These are phyloP conservation scores for Lamellibrachia luymesi DNA, from an alignment of 1,140 invertebrate species.

Conservation along the genomic window DNA sequence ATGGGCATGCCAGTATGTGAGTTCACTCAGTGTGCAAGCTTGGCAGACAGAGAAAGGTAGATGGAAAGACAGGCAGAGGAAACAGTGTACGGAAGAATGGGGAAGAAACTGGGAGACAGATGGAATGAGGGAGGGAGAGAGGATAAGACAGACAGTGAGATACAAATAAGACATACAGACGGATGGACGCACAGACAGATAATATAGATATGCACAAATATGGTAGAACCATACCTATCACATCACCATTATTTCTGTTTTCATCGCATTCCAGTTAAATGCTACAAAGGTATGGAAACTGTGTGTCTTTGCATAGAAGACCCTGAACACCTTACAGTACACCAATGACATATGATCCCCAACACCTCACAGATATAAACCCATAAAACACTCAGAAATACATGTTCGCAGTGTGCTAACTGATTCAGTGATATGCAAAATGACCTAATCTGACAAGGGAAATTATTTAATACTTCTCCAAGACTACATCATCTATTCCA, in stretches of 20 bases:
- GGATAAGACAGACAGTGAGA: background rate
- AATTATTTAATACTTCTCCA: background rate
- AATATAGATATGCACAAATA: no score
- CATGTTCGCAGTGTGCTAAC: background rate
- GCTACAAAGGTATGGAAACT: background rate
- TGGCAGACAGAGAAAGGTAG: background rate
- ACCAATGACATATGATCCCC: background rate
- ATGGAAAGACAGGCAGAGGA: background rate
- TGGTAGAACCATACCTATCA: no score
- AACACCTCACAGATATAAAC: background rate
- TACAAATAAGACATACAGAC: background rate
- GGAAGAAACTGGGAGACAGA: no score
- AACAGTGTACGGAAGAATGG: background rate
- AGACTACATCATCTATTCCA: background rate
- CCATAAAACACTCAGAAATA: background rate
- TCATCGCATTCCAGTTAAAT: no score
- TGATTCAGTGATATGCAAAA: background rate
- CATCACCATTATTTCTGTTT: no score
- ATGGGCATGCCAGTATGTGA: background rate
- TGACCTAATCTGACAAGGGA: background rate
- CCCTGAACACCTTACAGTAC: background rate
- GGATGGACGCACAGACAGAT: no score
- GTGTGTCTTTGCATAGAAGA: background rate
- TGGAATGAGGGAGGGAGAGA: no score
- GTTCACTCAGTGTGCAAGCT: background rate